Conservation (phyloP, 2,797 vertebrate species). For the Lacerta agilis region DNA sequence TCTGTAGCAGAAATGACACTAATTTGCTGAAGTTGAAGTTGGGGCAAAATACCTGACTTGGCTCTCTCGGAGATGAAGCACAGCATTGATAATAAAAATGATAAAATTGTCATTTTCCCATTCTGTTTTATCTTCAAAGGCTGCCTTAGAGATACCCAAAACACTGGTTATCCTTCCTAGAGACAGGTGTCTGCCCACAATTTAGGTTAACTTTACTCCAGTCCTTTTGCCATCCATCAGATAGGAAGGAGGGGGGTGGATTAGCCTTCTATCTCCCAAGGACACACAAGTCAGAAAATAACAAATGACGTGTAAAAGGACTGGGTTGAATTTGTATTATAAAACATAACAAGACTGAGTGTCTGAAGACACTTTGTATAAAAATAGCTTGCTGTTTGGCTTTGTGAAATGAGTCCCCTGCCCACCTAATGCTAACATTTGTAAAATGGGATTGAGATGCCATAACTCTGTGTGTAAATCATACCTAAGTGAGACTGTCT, state of each 20-base stretch:
- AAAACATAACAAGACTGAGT: not conserved
- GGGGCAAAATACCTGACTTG: not conserved
- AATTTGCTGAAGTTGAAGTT: not conserved
- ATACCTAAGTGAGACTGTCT: not conserved
- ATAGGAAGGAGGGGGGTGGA: not conserved
- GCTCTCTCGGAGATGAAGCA: not conserved
- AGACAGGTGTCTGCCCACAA: not conserved
- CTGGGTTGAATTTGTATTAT: not conserved
- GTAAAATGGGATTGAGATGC: not conserved
- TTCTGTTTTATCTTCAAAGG: conserved; percentile 9
- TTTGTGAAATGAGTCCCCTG: not conserved
- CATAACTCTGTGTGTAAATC: not conserved
- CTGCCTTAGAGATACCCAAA: not conserved
- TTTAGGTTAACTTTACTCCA: not conserved
- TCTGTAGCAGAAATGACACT: not conserved
- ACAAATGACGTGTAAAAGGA: not conserved
- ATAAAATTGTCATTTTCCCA: not conserved
- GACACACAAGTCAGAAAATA: not conserved
- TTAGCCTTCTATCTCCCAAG: not conserved
- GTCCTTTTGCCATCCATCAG: too few relatives aligned
- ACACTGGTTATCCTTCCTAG: not conserved
- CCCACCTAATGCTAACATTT: not conserved
- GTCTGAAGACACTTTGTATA: not conserved
- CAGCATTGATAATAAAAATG: not conserved
- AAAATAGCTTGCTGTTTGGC: not conserved